Evolutionary conservation across 2,797 vertebrate species (phyloP).

Genomic region (Poeciliopsis paucimaculata): DNA sequence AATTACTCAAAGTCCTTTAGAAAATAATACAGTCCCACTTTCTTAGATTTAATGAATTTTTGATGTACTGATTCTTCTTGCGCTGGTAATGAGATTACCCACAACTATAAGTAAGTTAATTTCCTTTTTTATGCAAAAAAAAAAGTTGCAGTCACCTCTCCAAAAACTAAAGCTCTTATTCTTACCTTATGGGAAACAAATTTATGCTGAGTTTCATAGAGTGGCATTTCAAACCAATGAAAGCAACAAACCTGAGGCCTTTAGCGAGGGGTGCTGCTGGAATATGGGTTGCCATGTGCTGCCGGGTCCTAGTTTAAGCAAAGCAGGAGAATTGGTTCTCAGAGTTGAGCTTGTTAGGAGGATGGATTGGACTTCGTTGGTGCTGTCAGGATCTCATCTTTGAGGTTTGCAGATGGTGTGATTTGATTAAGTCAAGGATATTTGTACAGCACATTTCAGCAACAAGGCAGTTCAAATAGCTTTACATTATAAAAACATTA

Average conservation of each 20-base stretch:
- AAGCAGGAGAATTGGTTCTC: background rate
- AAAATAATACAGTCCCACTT: background rate
- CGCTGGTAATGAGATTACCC: background rate
- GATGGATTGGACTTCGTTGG: background rate
- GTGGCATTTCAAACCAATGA: too few species aligned
- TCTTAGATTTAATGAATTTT: background rate
- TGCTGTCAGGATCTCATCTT: background rate
- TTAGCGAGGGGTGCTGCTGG: background rate
- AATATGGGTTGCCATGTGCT: background rate
- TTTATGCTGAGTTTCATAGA: background rate
- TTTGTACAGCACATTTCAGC: too few species aligned
- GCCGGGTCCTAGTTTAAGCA: background rate
- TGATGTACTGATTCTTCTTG: background rate
- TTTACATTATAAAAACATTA: too few species aligned
- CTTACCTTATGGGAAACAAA: background rate
- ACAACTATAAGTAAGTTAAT: background rate
- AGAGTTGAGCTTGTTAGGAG: background rate
- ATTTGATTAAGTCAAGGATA: too few species aligned
- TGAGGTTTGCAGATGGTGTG: background rate
- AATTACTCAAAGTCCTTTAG: background rate
- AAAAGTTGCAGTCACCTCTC: constrained; percentile 5
- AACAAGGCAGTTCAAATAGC: too few species aligned
- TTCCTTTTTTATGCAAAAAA: constrained; percentile 16
- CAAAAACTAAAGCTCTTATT: constrained; percentile 4
- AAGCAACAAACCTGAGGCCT: too few species aligned